Percentiles rank a stretch among this genome's conserved stretches.
These are phyloP conservation scores for Pachyuromys duprasi DNA, from an alignment of 2,797 vertebrate genomes.

Conservation along the genomic window DNA sequence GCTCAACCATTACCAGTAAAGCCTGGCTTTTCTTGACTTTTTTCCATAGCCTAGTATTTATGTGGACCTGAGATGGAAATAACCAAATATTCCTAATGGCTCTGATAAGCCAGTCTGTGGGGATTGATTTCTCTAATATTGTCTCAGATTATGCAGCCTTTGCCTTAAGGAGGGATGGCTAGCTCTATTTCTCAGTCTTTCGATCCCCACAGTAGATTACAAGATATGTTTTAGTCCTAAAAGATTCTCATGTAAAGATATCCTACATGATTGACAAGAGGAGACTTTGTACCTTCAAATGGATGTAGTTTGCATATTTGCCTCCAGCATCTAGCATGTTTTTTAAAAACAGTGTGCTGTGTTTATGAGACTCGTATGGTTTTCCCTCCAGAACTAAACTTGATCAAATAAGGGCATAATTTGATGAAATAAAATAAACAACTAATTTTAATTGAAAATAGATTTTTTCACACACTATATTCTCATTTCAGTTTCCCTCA, in stretches of 20 bases:
- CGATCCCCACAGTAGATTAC: background rate
- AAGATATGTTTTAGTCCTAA: background rate
- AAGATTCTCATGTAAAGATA: background rate
- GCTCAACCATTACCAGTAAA: background rate
- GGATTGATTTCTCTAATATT: background rate
- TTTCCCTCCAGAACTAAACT: background rate
- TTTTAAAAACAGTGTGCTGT: slow-evolving; percentile 6
- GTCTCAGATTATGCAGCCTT: background rate
- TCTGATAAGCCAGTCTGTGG: background rate
- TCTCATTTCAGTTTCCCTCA: background rate
- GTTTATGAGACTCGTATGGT: background rate
- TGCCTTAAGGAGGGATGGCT: no score
- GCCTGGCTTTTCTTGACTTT: background rate
- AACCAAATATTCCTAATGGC: background rate
- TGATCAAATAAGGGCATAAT: background rate
- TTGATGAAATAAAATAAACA: background rate
- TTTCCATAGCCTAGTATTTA: background rate
- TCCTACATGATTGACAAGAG: background rate
- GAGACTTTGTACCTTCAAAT: background rate
- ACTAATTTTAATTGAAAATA: background rate
- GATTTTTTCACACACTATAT: background rate
- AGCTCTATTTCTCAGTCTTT: background rate
- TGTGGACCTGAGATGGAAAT: no score
- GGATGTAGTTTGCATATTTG: background rate
- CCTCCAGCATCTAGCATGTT: background rate